A percentile compares a stretch with the other conserved stretches of the same genome.
These are phyloP conservation scores for Calcarius ornatus DNA, from an alignment of 2,113 vertebrate genomes.

Conservation along the genomic window DNA sequence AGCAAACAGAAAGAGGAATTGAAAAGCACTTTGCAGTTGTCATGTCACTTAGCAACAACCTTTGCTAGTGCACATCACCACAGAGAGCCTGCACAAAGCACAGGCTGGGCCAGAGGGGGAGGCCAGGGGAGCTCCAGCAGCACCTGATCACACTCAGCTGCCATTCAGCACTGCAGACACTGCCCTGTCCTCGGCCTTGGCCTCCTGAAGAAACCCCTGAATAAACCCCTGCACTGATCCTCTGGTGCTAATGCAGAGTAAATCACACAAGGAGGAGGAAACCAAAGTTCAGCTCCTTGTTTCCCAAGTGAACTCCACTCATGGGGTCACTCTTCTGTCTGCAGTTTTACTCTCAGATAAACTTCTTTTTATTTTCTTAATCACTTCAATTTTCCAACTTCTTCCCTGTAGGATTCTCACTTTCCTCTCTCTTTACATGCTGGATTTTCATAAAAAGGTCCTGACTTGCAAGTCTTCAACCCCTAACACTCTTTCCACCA, in stretches of 20 bases:
- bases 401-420: not conserved
- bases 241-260: not conserved
- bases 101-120: not conserved
- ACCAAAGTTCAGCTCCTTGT: not conserved
- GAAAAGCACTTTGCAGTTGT: conserved; percentile 48
- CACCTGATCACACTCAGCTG: not conserved
- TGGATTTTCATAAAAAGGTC: not conserved
- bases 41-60: conserved; percentile 47
- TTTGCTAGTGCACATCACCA: not conserved
- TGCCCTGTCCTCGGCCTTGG: rapidly evolving
- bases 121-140: not conserved
- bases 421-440: not conserved
- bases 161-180: not conserved
- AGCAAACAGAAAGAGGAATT: conserved; percentile 38
- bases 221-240: not conserved
- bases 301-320: not conserved
- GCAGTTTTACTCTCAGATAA: not conserved
- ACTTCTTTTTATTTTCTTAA: not conserved
- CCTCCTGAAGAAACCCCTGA: not conserved
- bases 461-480: not conserved
- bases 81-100: not conserved
- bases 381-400: not conserved
- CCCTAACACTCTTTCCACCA: not conserved
- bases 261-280: not conserved
- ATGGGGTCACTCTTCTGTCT: not conserved